Evolutionary conservation across 1,140 invertebrate genomes (phyloP).

Genomic region (Nymphalis io): DNA sequence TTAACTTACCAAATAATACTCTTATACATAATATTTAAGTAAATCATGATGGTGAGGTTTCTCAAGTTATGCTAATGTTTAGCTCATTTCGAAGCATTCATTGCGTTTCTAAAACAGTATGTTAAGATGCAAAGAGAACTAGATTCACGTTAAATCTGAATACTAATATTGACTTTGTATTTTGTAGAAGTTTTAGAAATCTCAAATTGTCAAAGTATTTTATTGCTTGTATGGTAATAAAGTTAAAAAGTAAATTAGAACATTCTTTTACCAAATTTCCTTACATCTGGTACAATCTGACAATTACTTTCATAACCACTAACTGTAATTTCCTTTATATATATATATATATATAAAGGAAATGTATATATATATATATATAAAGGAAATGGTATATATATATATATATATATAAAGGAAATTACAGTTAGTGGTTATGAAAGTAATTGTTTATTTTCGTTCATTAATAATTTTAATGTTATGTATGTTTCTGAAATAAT

Average conservation of each 20-base stretch:
- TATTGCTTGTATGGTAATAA: conserved; percentile 20
- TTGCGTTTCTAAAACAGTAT: conserved; percentile 16
- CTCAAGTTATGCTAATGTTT: conserved; percentile 2
- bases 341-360: too few relatives aligned
- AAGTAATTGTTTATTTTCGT: too few relatives aligned
- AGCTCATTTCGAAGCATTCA: background rate
- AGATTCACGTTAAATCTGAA: conserved; percentile 37
- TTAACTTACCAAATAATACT: background rate
- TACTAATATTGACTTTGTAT: conserved; percentile 34
- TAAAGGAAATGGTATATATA: too few relatives aligned
- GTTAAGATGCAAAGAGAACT: conserved; percentile 25
- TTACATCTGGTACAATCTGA: too few relatives aligned
- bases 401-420: background rate
- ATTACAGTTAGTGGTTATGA: background rate
- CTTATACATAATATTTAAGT: background rate
- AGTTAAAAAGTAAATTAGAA: background rate
- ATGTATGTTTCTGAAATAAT: too few relatives aligned
- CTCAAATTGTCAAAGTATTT: conserved; percentile 28
- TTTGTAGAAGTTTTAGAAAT: conserved; percentile 32
- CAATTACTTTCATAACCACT: too few relatives aligned
- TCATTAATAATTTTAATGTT: too few relatives aligned
- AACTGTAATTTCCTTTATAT: background rate
- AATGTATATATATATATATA: too few relatives aligned
- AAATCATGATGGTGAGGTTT: background rate
- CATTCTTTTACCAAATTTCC: background rate